Evolutionary conservation across 2,797 vertebrate genomes (phyloP), one percentile per base, ranked within the genome.

Genomic region (Micropoecilia bifurca): DNA sequence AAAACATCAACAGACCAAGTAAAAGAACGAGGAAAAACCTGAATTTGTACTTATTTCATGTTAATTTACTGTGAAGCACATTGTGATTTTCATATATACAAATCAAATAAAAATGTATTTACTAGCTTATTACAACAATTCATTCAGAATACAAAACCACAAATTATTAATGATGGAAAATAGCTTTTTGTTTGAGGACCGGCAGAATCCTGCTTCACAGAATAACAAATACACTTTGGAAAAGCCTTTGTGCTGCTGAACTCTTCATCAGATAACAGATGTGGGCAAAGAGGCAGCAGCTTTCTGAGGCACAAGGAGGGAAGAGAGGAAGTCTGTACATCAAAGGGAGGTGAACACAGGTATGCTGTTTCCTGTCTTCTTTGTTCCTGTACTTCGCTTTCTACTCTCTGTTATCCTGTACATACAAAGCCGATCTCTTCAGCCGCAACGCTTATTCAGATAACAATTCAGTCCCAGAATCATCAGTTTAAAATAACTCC

Each of bases 221-320:
- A 94, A 94, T 93, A 93, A 95, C 93, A 36, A 89, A 94, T 91
- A 83, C 53, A 72, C 59, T 86, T 86, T 80, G 78, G 85, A 85
- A 79, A 90, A 89, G 79, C 73, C 53, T 80, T 39, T 43, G 55
- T 71, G 25, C 48, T 66, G 66, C 53, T 80, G 73, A 82, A 77
- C 47, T 53, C 43, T 73, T 36, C n/a, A 77, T 73, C 48, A 74
- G 39, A 73, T 69, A 45, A 43, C 66, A 25, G 12, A n/a, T 39
- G 25, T 25, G 41, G 25, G 66, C 28, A 68, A 16, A 53, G 36
- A 74, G 39, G 16, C 57, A 48, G 16, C 33, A 71, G 41, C 68
- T 77, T 76, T 73, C 28, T 14, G 39, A 59, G 41, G 63, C 77
- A 91, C 75, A 85, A 90, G 86, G 84, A 59, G 72, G 30, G 33